A percentile compares a stretch with the other conserved stretches of the same genome.
Evolutionary conservation across 2,797 vertebrate species (phyloP).

Genomic region (Gallinago nigripennis): DNA sequence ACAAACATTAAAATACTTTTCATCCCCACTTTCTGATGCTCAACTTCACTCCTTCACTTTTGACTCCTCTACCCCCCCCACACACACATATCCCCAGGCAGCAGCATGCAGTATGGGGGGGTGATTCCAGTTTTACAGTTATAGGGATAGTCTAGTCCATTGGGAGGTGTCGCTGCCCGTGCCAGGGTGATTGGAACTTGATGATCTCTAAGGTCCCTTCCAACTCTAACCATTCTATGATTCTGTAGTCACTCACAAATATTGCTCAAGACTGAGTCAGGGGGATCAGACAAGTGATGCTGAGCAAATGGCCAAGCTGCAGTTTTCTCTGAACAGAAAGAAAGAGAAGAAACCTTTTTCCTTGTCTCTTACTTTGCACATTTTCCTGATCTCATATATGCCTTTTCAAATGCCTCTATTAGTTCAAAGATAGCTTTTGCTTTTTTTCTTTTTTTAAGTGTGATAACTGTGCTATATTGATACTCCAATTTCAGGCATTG

Average conservation of each 20-base stretch:
- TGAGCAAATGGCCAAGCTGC: not conserved
- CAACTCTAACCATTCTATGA: too few relatives aligned
- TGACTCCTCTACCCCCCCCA: not conserved
- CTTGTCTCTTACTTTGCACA: not conserved
- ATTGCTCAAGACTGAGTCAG: not conserved
- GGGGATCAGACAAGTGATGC: not conserved
- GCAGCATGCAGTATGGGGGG: fast-evolving
- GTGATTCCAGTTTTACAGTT: fast-evolving
- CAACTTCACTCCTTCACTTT: not conserved
- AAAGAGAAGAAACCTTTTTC: not conserved
- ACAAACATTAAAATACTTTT: not conserved
- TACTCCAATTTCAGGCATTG: not conserved
- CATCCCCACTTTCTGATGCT: not conserved
- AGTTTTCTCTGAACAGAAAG: not conserved
- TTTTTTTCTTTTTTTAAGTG: too few relatives aligned
- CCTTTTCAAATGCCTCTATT: not conserved
- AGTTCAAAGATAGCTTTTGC: not conserved
- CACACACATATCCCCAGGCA: not conserved
- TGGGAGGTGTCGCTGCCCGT: too few relatives aligned
- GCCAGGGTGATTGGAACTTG: too few relatives aligned
- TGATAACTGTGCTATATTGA: not conserved
- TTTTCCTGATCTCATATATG: not conserved
- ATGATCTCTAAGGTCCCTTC: too few relatives aligned
- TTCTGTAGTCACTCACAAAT: not conserved
- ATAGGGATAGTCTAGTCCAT: not conserved